Base-by-base conservation (phyloP, 2,113 vertebrate genomes). In the Vidua chalybeata region DNA sequence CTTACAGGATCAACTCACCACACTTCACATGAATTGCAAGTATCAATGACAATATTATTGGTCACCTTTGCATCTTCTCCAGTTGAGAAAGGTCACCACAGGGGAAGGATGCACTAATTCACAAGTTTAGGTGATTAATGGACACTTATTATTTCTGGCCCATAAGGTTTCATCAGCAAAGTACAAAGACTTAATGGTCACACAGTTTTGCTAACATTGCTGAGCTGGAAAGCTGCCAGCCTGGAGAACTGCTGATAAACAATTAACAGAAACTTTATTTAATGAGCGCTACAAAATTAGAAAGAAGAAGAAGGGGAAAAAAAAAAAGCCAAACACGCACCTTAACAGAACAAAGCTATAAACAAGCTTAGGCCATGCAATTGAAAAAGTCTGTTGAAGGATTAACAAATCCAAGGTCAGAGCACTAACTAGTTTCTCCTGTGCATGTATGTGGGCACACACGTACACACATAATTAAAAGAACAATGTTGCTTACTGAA, bases 401-500 rank as follows among this genome's bases (percentile, higher is more conserved):
- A 86, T 49, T 86, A 81, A 43, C 11, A 49, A 77, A 68, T 74
- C 7, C 19, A 62, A 75, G 56, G 18, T 48, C 63, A 84, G 54
- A 84, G 22, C 8, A 45, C 14, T 49, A 43, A 64, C 13, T 39
- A 35, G 7, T 55, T 81, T 78, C 28, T 67, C 10, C 39, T 51
- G 27, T 35, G 22, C 23, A 7, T 10, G 2, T 43, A 15, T 3
- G 1, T 18, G 13, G 46, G 37, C 6, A 13, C 13, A 39, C 9
- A 9, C 2, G 2, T 4, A 27, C 8, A 51, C 21, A 26, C 16
- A 46, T 8, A 69, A 77, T 63, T 52, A 73, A 48, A 31, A 66
- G 9, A 77, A 64, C 0, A 0, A 6, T 31, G 8, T 6, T 61
- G 22, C 18, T 87, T 51, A 26, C 19, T 1, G 2, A 84, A 88